Conservation (phyloP, 2,113 vertebrate species). For the Cisticola juncidis region DNA sequence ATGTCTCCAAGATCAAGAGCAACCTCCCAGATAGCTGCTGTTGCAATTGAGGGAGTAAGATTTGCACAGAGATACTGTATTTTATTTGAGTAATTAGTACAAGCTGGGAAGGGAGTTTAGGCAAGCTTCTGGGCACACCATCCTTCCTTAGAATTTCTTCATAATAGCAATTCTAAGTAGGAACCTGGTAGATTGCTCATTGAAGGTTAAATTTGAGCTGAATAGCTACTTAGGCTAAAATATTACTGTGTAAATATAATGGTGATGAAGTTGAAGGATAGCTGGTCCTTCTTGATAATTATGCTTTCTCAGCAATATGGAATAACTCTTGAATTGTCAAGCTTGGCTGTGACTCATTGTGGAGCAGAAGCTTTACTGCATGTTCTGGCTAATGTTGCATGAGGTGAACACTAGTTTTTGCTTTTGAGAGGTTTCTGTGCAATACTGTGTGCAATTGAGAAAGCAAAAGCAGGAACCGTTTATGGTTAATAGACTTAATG, state of each 20-base stretch:
- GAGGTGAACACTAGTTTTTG: background rate
- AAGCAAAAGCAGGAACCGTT: background rate
- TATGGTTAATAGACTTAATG: background rate
- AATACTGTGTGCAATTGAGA: background rate
- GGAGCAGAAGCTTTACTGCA: background rate
- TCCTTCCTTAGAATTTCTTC: background rate
- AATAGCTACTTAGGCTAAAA: background rate
- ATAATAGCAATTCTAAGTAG: background rate
- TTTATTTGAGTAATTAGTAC: background rate
- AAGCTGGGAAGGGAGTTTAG: background rate
- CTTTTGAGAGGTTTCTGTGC: background rate
- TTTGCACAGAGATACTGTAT: background rate
- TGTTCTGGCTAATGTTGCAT: background rate
- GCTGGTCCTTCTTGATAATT: background rate
- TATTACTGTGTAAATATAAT: background rate
- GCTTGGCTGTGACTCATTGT: background rate
- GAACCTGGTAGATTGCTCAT: background rate
- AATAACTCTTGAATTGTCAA: background rate
- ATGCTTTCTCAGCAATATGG: background rate
- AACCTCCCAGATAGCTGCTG: background rate
- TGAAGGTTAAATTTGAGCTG: background rate
- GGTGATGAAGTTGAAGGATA: background rate
- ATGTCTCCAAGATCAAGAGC: background rate
- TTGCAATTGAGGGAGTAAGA: background rate
- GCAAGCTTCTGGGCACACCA: background rate